Evolutionary conservation across 2,888 invertebrate genomes (phyloP), one percentile per base, ranked within the genome.

Genomic region (Cynaeus angustus): DNA sequence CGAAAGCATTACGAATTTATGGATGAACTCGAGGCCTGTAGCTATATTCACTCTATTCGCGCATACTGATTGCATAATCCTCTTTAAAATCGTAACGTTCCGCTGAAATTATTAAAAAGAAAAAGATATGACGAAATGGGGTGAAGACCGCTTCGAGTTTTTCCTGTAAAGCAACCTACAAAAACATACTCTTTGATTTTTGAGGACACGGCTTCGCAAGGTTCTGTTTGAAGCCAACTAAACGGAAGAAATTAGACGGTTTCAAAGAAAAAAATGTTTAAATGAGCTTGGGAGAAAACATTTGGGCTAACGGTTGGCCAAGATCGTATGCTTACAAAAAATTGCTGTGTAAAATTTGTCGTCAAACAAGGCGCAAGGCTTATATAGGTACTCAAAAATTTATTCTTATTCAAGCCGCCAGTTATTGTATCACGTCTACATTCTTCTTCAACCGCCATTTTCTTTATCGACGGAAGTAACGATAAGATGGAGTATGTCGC

Each of bases 1-100:
- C 48, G 58, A 58, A 59, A 46, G 59, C 59, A 45, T 59, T 59
- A 59, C 38, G 50, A 62, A 62, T 62, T 62, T 62, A 62, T 48
- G 50, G 38, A 12, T 10, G 46, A 46, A 12, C 21, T 56, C 38
- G 53, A 10, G 53, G 13, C 16, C 53, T 41, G 12, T 41, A 41
- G 41, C 37, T 10, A 14, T 37, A 53, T 33, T 53, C 46, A 33
- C 50, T 28, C 50, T 50, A 37, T 37, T 55, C 38, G 30, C 28
- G 30, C 14, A 13, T 21, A 52, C 41, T 59, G 59, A 45, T 59
- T 56, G 56, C 43, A 56, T 56, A 56, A 56, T 59, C 59, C 12
- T 28, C 21, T 59, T 56, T 41, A 45, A 59, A 45, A 59, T 59
- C 46, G 38, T 56, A 56, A 43, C 41, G 41, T 41, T 56, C 30